These are phyloP conservation scores for Sphaeridia pumilis DNA, from an alignment of 2,888 invertebrate genomes.

Conservation along the genomic window DNA sequence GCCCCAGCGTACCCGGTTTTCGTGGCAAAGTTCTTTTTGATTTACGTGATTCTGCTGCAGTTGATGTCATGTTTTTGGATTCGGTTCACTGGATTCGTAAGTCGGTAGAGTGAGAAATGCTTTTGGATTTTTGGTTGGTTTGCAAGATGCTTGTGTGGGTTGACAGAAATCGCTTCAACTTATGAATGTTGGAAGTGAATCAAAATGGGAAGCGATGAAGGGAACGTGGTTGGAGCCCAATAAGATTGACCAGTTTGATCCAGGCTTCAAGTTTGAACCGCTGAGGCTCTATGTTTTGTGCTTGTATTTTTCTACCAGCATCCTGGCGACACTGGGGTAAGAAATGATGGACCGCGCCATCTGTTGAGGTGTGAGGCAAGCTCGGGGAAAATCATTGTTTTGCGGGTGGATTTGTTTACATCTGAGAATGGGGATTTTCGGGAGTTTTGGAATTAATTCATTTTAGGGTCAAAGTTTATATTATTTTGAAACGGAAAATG, in stretches of 20 bases:
- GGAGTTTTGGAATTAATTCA: no score
- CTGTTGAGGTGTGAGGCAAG: neutral
- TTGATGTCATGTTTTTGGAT: no score
- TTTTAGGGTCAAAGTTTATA: no score
- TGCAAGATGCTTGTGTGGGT: neutral
- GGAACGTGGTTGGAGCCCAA: slow-evolving; percentile 16
- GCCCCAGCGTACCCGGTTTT: no score
- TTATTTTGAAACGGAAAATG: no score
- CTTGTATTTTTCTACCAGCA: slow-evolving; percentile 20
- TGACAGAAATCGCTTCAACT: neutral
- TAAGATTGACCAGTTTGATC: slow-evolving; percentile 18
- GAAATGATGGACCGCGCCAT: neutral
- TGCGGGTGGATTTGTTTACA: neutral
- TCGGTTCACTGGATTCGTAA: no score
- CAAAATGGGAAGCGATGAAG: neutral
- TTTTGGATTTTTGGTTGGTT: neutral
- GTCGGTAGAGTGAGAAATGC: no score
- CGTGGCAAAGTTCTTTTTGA: no score
- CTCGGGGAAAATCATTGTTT: neutral
- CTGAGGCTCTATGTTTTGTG: slow-evolving; percentile 24
- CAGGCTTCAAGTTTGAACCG: slow-evolving; percentile 14
- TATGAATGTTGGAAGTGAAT: slow-evolving; percentile 14
- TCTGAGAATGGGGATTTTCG: neutral
- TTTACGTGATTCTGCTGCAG: no score
- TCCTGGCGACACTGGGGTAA: slow-evolving; percentile 32